A percentile compares a stretch with the other conserved stretches of the same genome.
Conservation (phyloP, 2,888 invertebrate genomes). For the Lithophane leautieri region DNA sequence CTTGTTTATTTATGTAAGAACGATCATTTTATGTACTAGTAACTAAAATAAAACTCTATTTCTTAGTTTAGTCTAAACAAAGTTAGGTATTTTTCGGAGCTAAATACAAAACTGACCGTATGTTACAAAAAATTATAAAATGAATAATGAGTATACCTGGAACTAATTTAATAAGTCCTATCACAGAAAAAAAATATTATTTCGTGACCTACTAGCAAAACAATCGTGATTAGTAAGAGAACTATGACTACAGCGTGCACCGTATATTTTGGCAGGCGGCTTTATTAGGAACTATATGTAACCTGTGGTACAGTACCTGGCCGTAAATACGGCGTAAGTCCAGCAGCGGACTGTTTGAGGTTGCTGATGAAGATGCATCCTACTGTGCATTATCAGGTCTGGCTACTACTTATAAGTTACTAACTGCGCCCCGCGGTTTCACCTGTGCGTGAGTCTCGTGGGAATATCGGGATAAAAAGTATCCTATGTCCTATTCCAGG, state of each 20-base stretch:
- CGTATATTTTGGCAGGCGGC: constrained; percentile 23
- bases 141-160: no score
- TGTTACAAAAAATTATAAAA: no score
- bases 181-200: no score
- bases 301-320: not conserved
- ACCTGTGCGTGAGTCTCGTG: no score
- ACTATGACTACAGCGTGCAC: not conserved
- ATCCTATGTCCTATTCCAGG: no score
- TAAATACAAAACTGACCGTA: not conserved
- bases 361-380: not conserved
- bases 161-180: not conserved
- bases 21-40: not conserved
- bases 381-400: not conserved
- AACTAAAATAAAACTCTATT: not conserved
- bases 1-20: not conserved
- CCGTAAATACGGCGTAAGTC: not conserved
- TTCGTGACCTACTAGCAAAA: not conserved
- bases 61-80: not conserved
- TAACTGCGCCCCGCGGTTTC: no score
- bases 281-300: not conserved
- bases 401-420: not conserved
- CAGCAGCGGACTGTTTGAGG: not conserved
- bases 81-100: not conserved
- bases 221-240: not conserved
- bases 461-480: no score